Evolutionary conservation across 2,888 invertebrate species (phyloP).

Genomic region (Mythimna pallens): DNA sequence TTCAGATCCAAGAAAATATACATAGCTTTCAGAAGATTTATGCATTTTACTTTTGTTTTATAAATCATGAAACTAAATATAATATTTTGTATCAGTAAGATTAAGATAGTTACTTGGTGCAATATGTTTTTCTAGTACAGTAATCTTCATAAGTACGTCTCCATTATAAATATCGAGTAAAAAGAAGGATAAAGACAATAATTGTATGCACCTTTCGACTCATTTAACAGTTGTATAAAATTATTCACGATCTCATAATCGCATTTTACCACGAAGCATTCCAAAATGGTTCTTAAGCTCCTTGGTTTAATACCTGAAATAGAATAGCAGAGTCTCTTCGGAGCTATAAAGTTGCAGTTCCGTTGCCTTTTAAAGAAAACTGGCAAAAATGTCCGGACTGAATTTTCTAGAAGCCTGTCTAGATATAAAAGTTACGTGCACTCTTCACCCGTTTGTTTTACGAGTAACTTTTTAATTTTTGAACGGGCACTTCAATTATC

Average conservation of each 20-base stretch:
- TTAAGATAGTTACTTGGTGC: background rate
- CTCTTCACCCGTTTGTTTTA: conserved; percentile 58
- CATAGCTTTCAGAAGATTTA: accelerated
- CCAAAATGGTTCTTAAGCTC: background rate
- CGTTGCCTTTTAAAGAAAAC: conserved; percentile 36
- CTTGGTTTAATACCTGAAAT: conserved; percentile 8
- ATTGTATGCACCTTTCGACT: conserved; percentile 34
- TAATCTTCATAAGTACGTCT: background rate
- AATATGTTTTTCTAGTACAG: background rate
- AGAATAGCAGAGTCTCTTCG: conserved; percentile 16
- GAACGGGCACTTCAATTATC: conserved; percentile 82
- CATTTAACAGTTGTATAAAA: conserved; percentile 48
- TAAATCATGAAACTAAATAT: background rate
- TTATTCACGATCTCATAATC: conserved; percentile 44
- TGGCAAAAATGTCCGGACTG: conserved; percentile 36
- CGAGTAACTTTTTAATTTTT: conserved; percentile 76
- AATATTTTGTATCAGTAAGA: background rate
- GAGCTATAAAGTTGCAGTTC: conserved; percentile 44
- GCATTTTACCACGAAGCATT: conserved; percentile 11
- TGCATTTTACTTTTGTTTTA: background rate
- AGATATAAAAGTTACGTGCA: conserved; percentile 52
- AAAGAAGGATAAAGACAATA: conserved; percentile 30
- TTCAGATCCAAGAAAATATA: background rate
- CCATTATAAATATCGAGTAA: background rate
- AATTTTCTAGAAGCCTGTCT: conserved; percentile 46